These are phyloP conservation scores for Brachionus sp. DNA, from an alignment of 1,140 invertebrate species.

Conservation along the genomic window DNA sequence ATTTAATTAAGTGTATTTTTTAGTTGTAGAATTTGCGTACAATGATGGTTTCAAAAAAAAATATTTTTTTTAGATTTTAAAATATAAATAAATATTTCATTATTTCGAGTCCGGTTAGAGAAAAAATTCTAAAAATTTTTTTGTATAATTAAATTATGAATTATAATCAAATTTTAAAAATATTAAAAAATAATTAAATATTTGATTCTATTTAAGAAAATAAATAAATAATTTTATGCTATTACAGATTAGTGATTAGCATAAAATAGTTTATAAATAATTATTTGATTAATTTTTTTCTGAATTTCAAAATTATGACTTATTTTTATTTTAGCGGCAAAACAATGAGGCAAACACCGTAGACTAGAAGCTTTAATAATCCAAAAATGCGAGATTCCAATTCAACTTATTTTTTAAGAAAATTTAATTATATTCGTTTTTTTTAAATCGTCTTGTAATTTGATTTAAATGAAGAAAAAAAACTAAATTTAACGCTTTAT, in stretches of 20 bases:
- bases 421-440: slow-evolving; percentile 4
- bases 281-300: not conserved
- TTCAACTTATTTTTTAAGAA: not conserved
- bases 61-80: too few relatives aligned
- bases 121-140: too few relatives aligned
- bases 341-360: slow-evolving; percentile 31
- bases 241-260: not conserved
- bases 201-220: too few relatives aligned
- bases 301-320: not conserved
- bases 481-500: not conserved
- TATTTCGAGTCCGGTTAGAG: too few relatives aligned
- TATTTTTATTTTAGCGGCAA: not conserved
- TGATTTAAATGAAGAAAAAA: not conserved
- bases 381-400: not conserved
- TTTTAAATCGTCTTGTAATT: slow-evolving; percentile 26
- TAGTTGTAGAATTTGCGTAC: too few relatives aligned
- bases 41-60: too few relatives aligned
- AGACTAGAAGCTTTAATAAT: not conserved
- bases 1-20: too few relatives aligned
- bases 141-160: too few relatives aligned
- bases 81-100: too few relatives aligned
- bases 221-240: too few relatives aligned
- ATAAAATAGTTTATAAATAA: not conserved
- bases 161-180: too few relatives aligned
- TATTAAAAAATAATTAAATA: too few relatives aligned